Percentiles rank a stretch among this genome's conserved stretches.
These are phyloP conservation scores for Anseranas semipalmata DNA, from an alignment of 2,113 vertebrate genomes.

Conservation along the genomic window DNA sequence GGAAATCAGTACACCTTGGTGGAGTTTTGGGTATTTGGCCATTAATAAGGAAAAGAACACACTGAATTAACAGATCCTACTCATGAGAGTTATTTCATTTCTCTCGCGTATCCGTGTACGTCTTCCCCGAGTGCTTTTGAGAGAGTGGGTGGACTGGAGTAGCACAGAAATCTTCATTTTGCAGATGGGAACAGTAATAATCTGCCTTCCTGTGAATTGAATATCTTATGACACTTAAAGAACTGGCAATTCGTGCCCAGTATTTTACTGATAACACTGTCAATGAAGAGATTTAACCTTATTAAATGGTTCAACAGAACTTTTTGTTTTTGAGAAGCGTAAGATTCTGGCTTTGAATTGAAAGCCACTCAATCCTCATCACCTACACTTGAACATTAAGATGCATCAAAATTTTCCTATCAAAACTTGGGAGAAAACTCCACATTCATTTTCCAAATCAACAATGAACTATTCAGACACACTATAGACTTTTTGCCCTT, in stretches of 20 bases:
- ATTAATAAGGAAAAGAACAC: background rate
- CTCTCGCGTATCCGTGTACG: background rate
- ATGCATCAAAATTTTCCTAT: background rate
- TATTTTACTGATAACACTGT: background rate
- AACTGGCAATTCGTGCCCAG: background rate
- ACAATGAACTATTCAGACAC: background rate
- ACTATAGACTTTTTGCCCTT: background rate
- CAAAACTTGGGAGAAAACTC: background rate
- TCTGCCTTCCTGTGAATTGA: too few species aligned
- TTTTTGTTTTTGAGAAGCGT: background rate
- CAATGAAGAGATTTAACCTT: background rate
- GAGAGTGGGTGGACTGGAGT: background rate
- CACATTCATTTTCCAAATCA: background rate
- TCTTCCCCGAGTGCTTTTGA: background rate
- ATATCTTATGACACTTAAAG: background rate
- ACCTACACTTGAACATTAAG: rapidly evolving
- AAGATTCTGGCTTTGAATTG: background rate
- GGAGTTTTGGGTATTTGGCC: background rate
- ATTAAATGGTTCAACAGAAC: background rate
- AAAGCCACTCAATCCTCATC: background rate
- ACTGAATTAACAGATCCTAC: background rate
- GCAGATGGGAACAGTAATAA: background rate
- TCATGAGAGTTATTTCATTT: background rate
- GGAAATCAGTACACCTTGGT: background rate
- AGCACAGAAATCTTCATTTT: background rate